A percentile compares a stretch with the other conserved stretches of the same genome.
These are phyloP conservation scores for Toxostoma redivivum DNA, from an alignment of 2,113 vertebrate species.

Conservation along the genomic window DNA sequence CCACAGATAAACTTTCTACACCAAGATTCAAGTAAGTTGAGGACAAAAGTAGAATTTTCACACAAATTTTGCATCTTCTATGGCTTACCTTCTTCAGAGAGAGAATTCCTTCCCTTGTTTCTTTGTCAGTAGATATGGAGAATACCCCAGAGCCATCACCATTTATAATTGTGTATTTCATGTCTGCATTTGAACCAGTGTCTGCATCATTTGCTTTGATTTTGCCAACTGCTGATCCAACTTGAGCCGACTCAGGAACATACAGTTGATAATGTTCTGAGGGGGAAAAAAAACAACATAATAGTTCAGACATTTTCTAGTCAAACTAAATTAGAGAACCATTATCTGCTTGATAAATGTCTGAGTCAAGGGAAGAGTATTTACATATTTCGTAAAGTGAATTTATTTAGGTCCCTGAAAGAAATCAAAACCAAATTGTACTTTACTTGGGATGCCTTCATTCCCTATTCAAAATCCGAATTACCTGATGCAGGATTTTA, in stretches of 20 bases:
- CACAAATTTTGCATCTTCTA: background rate
- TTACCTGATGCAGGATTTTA: background rate
- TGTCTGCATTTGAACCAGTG: slow-evolving; percentile 90
- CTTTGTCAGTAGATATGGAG: slow-evolving; percentile 88
- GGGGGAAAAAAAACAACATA: accelerated
- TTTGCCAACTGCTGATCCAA: slow-evolving; percentile 94
- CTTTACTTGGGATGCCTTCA: background rate
- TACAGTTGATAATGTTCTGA: slow-evolving; percentile 96
- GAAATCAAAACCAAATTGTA: background rate
- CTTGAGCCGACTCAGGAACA: slow-evolving; percentile 93
- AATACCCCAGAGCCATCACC: slow-evolving; percentile 89
- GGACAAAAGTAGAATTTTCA: background rate
- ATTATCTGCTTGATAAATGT: background rate
- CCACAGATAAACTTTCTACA: background rate
- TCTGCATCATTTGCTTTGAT: slow-evolving; percentile 97
- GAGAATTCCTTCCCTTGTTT: slow-evolving; percentile 92
- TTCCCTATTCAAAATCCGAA: background rate
- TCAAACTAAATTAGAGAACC: background rate
- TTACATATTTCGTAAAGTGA: background rate
- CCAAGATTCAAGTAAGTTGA: background rate
- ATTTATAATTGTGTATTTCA: slow-evolving; percentile 93
- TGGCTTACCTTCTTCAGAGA: slow-evolving; percentile 87
- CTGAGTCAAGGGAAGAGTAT: background rate
- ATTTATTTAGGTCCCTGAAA: background rate
- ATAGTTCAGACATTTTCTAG: background rate